Evolutionary conservation across 2,888 invertebrate genomes (phyloP).

Genomic region (Lasioglossum malachurum): DNA sequence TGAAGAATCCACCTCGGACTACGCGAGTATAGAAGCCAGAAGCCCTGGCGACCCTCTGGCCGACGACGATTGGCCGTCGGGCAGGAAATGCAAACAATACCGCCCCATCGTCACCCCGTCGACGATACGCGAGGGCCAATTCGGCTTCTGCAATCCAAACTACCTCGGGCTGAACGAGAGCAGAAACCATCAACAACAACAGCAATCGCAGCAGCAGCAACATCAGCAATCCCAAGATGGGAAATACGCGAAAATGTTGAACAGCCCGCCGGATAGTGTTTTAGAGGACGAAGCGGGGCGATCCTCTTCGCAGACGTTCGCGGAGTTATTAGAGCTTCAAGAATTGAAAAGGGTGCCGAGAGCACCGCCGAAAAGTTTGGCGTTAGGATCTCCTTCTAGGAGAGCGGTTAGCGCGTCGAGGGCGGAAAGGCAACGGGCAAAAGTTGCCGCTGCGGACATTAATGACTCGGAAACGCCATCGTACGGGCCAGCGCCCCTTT

Average conservation of each 20-base stretch:
- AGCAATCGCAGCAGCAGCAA: constrained; percentile 69
- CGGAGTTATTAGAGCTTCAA: constrained; percentile 81
- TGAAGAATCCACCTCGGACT: constrained; percentile 90
- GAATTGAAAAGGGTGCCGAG: constrained; percentile 80
- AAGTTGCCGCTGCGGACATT: constrained; percentile 80
- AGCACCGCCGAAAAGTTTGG: constrained; percentile 85
- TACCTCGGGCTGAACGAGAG: constrained; percentile 89
- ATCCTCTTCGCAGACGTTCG: constrained; percentile 81
- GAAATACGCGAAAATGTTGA: constrained; percentile 85
- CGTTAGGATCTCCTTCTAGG: constrained; percentile 84
- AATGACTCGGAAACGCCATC: constrained; percentile 77
- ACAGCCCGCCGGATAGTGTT: constrained; percentile 89
- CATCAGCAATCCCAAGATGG: constrained; percentile 75
- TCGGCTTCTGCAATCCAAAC: constrained; percentile 92
- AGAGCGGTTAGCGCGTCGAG: constrained; percentile 87
- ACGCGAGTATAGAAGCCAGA: constrained; percentile 90
- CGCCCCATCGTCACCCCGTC: constrained; percentile 72
- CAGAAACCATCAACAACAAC: constrained; percentile 68
- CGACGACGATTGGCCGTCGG: constrained; percentile 81
- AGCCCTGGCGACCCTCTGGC: constrained; percentile 83
- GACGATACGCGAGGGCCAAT: constrained; percentile 85
- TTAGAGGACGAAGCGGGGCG: constrained; percentile 86
- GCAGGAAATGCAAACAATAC: constrained; percentile 71
- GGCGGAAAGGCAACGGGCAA: constrained; percentile 84
- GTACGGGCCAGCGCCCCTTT: constrained; percentile 86